Evolutionary conservation across 1,140 invertebrate genomes (phyloP), one percentile per base, ranked within the genome.

Genomic region (Thaumetopoea pityocampa): DNA sequence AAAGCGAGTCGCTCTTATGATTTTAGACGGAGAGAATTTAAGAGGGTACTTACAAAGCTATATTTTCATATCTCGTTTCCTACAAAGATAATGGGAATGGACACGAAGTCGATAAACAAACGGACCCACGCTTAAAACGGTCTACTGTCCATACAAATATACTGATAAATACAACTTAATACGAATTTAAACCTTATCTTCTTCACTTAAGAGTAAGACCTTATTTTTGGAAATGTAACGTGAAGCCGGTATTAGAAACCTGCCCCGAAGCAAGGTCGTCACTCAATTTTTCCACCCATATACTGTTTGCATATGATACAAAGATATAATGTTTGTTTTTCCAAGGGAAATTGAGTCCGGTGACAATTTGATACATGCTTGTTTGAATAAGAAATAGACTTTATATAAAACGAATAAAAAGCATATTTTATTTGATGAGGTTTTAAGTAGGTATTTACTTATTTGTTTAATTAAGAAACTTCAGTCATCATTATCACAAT

Each of bases 21-120:
- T n/a, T n/a, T n/a, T n/a, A n/a, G n/a, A n/a, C n/a, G n/a, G n/a
- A n/a, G n/a, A n/a, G n/a, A n/a, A n/a, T n/a, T n/a, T n/a, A n/a
- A n/a, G n/a, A n/a, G n/a, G n/a, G n/a, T n/a, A n/a, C n/a, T n/a
- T n/a, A n/a, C n/a, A n/a, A n/a, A n/a, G n/a, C 27, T 28, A 12
- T 6, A 12, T 28, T 36, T 29, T 36, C 24, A 44, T 34, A 24
- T 24, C 17, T 32, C 40, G 15, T 16, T 30, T 35, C 11, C 26
- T 38, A 47, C 44, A 47, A 56, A 56, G 47, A 56, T 56, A 56
- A 47, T 44, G 23, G 18, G 28, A 18, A 47, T 33, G 42, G 42
- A 44, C 45, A 46, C 32, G 29, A 40, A 42, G 47, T 46, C 51
- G 47, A 56, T 51, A 56, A 56, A 56, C 47, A 56, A 47, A 44